Conservation (phyloP, 2,113 vertebrate genomes). For the Brachyhypopomus gauderio region DNA sequence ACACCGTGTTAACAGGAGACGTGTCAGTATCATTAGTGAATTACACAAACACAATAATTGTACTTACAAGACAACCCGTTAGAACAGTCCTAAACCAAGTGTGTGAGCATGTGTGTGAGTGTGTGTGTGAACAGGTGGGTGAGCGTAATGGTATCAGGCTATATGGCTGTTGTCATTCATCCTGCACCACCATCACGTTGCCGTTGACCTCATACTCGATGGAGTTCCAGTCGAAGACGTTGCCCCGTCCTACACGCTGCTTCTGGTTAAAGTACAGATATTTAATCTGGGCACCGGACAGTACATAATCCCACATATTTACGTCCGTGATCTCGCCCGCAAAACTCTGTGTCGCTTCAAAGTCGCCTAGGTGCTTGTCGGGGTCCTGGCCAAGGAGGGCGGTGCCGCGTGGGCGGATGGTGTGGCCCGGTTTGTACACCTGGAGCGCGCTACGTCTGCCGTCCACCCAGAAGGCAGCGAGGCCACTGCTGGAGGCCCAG, state of each 20-base stretch:
- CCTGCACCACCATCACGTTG: slow-evolving; percentile 76
- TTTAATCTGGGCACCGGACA: slow-evolving; percentile 71
- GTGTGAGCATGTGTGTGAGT: slow-evolving; percentile 1
- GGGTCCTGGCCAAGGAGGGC: slow-evolving; percentile 77
- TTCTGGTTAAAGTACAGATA: slow-evolving; percentile 67
- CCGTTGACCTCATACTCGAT: slow-evolving; percentile 75
- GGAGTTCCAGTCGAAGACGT: slow-evolving; percentile 79
- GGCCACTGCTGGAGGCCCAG: slow-evolving; percentile 74
- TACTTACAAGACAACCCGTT: background rate
- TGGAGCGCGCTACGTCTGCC: slow-evolving; percentile 75
- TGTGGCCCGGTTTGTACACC: slow-evolving; percentile 74
- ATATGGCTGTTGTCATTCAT: slow-evolving; percentile 66
- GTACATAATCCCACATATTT: slow-evolving; percentile 81
- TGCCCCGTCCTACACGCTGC: slow-evolving; percentile 69
- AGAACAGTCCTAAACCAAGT: background rate
- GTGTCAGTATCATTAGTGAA: background rate
- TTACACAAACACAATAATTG: background rate
- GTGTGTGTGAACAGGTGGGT: slow-evolving; percentile 1
- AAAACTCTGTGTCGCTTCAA: slow-evolving; percentile 75
- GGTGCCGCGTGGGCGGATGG: slow-evolving; percentile 69
- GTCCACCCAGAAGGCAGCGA: slow-evolving; percentile 74
- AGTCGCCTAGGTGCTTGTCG: slow-evolving; percentile 68
- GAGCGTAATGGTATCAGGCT: background rate
- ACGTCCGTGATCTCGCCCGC: slow-evolving; percentile 78
- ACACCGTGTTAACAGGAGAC: background rate